Base-by-base conservation (phyloP, 1,140 invertebrate species). In the Tenebrio molitor region DNA sequence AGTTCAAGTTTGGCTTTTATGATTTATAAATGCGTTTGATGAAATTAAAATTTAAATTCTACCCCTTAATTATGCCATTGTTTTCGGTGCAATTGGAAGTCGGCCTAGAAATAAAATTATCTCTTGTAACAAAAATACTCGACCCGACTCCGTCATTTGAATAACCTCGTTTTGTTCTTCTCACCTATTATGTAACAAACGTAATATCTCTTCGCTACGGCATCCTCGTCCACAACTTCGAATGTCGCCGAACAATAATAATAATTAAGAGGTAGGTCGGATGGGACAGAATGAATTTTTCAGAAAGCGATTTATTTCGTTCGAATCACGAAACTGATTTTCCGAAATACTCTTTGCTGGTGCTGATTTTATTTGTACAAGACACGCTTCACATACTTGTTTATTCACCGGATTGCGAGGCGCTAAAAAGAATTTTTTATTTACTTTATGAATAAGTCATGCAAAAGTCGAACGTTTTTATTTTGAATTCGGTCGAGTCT, bases 361-460 rank as follows among this genome's bases (percentile, higher is more conserved):
- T 44, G 65, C 44, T 68, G 65, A 68, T 68, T 68, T 68, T 68
- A 42, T 68, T 68, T 50, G 65, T 68, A 50, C 33, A 68, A 68
- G 25, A 6, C 42, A 68, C 65, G 65, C 68, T 69, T 62, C 46
- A 69, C 68, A 58, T 69, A 21, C 33, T 69, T 69, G 68, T 69
- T 69, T 58, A 69, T 69, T 69, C 68, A 69, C 46, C 39, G 46
- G 50, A 69, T 69, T 69, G 44, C 50, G 42, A 41, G 5, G 68
- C 39, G 46, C 68, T 53, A 69, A 69, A 69, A 69, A 69, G 68
- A 69, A 69, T 58, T 69, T 69, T 29, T 29, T 69, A 53, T 69
- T 69, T 69, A 69, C 62, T 58, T 69, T 69, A 69, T 69, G 46
- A 69, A 69, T 69, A 69, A 69, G 33, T 62, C 46, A 58, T 58